phyloP scores from a whole-genome alignment of 2,113 vertebrate species.

The Nycticorax nycticorax region DNA sequence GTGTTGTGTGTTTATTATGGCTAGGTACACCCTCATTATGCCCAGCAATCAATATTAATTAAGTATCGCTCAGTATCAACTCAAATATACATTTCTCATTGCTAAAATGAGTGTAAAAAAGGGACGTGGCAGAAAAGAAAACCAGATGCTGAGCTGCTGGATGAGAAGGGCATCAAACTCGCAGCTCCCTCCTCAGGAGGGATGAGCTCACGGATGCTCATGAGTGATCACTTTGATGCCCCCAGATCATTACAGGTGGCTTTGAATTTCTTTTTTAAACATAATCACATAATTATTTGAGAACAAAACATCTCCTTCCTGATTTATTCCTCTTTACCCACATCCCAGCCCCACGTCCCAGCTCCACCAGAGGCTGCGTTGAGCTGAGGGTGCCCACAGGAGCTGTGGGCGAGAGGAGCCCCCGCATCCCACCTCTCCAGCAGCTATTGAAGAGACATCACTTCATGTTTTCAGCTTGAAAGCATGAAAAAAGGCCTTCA shows the following conservation, averaged over 20 bases:
- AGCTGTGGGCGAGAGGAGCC: background rate
- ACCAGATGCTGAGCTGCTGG: background rate
- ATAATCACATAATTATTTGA: background rate
- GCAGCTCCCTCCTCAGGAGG: background rate
- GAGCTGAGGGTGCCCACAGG: background rate
- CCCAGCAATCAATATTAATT: background rate
- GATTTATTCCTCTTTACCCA: background rate
- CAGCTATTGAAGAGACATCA: background rate
- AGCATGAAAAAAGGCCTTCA: background rate
- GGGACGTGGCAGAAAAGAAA: fast-evolving
- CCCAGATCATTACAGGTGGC: background rate
- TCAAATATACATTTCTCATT: background rate
- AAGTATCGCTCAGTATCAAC: background rate
- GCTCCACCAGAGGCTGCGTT: background rate
- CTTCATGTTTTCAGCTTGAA: background rate
- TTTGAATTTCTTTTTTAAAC: background rate
- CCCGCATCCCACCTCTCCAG: background rate
- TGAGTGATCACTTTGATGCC: fast-evolving
- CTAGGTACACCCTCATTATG: background rate
- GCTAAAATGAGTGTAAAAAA: background rate
- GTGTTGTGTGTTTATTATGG: background rate
- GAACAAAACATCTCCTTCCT: background rate
- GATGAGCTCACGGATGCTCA: background rate
- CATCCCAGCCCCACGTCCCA: background rate
- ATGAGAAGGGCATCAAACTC: background rate